Evolutionary conservation across 2,888 invertebrate species (phyloP).

Genomic region (Escarpia spicata): DNA sequence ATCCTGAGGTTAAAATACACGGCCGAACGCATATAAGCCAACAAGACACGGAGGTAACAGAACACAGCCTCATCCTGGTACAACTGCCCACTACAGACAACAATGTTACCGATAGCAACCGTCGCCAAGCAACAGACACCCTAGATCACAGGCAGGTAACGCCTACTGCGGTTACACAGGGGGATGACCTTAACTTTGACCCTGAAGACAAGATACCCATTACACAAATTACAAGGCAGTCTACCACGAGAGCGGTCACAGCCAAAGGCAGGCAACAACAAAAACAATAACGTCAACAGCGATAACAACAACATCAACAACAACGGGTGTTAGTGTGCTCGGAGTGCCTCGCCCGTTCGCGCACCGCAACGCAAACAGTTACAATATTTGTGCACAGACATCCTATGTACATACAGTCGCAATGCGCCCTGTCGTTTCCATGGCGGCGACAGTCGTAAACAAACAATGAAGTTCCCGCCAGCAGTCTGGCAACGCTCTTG

Average conservation of each 20-base stretch:
- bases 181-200: neutral
- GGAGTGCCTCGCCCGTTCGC: neutral
- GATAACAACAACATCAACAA: neutral
- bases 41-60: neutral
- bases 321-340: neutral
- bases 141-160: neutral
- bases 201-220: neutral
- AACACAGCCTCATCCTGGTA: conserved; percentile 4
- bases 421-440: neutral
- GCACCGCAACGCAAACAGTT: neutral
- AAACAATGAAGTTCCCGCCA: neutral
- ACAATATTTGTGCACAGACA: conserved; percentile 5
- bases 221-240: neutral
- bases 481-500: neutral
- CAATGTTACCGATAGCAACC: neutral
- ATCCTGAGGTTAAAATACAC: no score
- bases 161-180: neutral
- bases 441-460: neutral
- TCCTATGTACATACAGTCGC: neutral
- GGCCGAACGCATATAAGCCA: neutral
- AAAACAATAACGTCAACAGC: conserved; percentile 16
- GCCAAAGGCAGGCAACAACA: neutral
- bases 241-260: neutral
- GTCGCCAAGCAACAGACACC: neutral
- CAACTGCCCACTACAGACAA: neutral